Evolutionary conservation across 2,113 vertebrate species (phyloP).

Genomic region (Misgurnus mizolepis): DNA sequence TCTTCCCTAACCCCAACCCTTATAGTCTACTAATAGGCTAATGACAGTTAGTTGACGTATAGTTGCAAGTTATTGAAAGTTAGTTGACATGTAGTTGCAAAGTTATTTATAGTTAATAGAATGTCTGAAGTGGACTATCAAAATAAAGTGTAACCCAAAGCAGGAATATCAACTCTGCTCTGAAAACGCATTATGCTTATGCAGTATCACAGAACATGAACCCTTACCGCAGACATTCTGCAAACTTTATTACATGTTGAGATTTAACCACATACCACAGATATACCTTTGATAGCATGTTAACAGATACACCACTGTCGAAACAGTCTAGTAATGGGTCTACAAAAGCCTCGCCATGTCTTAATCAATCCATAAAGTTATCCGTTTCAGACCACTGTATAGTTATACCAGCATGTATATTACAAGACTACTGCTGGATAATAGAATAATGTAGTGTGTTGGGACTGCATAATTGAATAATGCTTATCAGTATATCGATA

Average conservation of each 20-base stretch:
- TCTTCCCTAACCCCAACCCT: too few species aligned
- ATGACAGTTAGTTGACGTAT: too few species aligned
- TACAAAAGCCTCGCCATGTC: not conserved
- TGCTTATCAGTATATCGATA: constrained; percentile 71
- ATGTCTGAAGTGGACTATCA: too few species aligned
- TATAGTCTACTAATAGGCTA: too few species aligned
- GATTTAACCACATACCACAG: not conserved
- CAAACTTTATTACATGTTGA: not conserved
- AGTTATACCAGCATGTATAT: constrained; percentile 48
- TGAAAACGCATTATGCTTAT: not conserved
- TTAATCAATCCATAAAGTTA: not conserved
- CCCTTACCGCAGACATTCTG: not conserved
- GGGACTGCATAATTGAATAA: constrained; percentile 70
- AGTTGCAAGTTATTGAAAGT: too few species aligned
- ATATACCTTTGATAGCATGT: not conserved
- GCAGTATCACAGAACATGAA: not conserved
- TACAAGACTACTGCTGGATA: constrained; percentile 58
- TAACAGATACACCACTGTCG: too few species aligned
- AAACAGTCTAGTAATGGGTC: not conserved
- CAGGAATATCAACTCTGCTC: too few species aligned
- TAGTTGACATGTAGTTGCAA: too few species aligned
- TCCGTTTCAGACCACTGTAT: constrained; percentile 6
- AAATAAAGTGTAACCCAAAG: too few species aligned
- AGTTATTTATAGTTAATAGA: too few species aligned
- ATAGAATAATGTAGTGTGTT: constrained; percentile 67